Evolutionary conservation across 1,140 invertebrate species (phyloP).

Genomic region (Potamilus streckersoni): DNA sequence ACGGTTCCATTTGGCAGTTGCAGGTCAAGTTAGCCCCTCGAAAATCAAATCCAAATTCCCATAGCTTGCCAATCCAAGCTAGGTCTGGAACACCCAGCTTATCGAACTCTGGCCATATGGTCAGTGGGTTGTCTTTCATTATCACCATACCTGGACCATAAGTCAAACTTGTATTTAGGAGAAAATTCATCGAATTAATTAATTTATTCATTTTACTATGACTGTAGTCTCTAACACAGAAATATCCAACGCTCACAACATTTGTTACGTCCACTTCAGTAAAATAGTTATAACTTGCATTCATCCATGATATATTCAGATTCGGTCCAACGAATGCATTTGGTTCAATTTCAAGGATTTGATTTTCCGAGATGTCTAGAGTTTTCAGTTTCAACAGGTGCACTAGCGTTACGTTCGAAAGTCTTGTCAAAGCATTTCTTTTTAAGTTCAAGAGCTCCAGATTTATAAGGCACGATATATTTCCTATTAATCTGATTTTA

Average conservation of each 20-base stretch:
- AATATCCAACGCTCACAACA: constrained; percentile 6
- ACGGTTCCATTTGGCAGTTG: constrained; percentile 17
- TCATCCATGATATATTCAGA: constrained; percentile 1
- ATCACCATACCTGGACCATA: constrained; percentile 20
- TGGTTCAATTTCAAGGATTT: constrained; percentile 15
- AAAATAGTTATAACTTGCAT: constrained; percentile 12
- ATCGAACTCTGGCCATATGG: constrained; percentile 10
- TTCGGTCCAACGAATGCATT: neutral
- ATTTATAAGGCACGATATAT: too few relatives aligned
- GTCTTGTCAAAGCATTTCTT: too few relatives aligned
- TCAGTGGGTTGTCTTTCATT: constrained; percentile 8
- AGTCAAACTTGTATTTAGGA: neutral
- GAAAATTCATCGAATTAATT: neutral
- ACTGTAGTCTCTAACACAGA: constrained; percentile 5
- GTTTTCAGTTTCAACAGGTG: neutral
- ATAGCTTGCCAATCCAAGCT: constrained; percentile 6
- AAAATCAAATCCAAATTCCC: constrained; percentile 17
- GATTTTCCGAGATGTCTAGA: constrained; percentile 5
- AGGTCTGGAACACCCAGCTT: constrained; percentile 5
- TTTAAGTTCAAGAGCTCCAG: too few relatives aligned
- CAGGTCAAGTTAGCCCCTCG: constrained; percentile 7
- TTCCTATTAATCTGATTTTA: too few relatives aligned
- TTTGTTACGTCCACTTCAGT: constrained; percentile 12
- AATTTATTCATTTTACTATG: constrained; percentile 1
- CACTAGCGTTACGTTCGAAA: constrained; percentile 10